A percentile compares a stretch with the other conserved stretches of the same genome.
Conservation (phyloP, 2,888 invertebrate species). For the Dasysyrphus tricinctus region DNA sequence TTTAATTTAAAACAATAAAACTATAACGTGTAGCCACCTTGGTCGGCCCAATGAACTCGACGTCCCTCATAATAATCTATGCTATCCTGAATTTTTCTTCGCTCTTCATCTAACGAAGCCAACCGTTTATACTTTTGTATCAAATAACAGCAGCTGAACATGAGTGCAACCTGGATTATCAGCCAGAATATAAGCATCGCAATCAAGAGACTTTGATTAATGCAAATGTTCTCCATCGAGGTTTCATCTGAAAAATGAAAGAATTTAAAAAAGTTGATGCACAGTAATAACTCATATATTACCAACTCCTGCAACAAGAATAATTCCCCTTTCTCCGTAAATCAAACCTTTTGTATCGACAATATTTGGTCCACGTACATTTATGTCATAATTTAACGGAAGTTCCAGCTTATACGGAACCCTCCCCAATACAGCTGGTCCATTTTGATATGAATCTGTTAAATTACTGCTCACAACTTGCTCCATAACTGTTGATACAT, state of each 20-base stretch:
- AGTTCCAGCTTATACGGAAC: constrained; percentile 78
- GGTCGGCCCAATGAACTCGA: constrained; percentile 89
- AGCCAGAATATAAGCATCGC: constrained; percentile 87
- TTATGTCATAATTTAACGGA: constrained; percentile 85
- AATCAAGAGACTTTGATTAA: constrained; percentile 87
- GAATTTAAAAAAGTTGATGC: background rate
- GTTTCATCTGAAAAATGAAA: constrained; percentile 77
- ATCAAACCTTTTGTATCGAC: constrained; percentile 84
- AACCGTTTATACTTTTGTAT: constrained; percentile 85
- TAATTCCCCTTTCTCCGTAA: constrained; percentile 85
- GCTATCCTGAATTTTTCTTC: constrained; percentile 85
- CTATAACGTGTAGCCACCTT: constrained; percentile 81
- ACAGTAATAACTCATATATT: constrained; percentile 72
- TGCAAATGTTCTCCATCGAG: constrained; percentile 84
- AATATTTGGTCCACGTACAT: constrained; percentile 87
- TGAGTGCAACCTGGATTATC: constrained; percentile 85
- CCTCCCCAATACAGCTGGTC: constrained; percentile 20
- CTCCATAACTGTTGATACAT: constrained; percentile 81
- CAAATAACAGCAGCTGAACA: constrained; percentile 85
- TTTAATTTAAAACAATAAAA: constrained; percentile 19
- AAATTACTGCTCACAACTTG: constrained; percentile 24
- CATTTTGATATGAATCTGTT: constrained; percentile 29
- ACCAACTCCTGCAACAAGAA: constrained; percentile 86
- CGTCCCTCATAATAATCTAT: constrained; percentile 88
- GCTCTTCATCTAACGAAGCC: constrained; percentile 84